Evolutionary conservation across 1,140 invertebrate species (phyloP).

Genomic region (Zaprionus inermis): DNA sequence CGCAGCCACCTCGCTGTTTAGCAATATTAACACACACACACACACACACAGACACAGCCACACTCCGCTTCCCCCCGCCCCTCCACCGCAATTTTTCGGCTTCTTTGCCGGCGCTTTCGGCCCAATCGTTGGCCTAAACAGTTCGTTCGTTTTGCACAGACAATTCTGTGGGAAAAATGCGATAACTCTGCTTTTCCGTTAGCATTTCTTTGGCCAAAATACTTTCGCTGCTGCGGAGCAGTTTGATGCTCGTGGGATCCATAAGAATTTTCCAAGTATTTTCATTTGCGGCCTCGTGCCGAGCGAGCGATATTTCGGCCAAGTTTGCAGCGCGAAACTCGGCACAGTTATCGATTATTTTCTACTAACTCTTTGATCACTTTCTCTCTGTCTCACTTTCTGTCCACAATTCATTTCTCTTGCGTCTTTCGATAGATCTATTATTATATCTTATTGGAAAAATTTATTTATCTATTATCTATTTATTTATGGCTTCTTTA

Average conservation of each 20-base stretch:
- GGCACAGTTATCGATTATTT: background rate
- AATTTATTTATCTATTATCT: no score
- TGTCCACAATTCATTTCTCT: no score
- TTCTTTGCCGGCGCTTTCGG: background rate
- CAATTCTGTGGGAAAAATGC: background rate
- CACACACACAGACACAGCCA: background rate
- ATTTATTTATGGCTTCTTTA: no score
- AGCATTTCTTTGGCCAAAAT: constrained; percentile 1
- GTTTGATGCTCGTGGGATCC: no score
- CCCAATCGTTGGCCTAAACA: background rate
- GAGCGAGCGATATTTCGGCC: background rate
- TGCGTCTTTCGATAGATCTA: no score
- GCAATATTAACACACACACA: constrained; percentile 1
- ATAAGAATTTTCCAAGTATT: background rate
- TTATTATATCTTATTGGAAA: no score
- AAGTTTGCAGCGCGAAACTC: no score
- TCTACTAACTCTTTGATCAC: background rate
- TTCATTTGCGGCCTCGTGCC: background rate
- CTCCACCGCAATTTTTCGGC: background rate
- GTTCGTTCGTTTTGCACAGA: background rate
- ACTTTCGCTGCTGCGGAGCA: background rate
- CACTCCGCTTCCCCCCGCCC: background rate
- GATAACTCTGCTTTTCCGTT: background rate
- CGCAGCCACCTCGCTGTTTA: background rate
- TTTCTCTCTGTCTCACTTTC: background rate